A percentile compares a stretch with the other conserved stretches of the same genome.
These are phyloP conservation scores for Thripadectes ignobilis DNA, from an alignment of 2,797 vertebrate species.

Conservation along the genomic window DNA sequence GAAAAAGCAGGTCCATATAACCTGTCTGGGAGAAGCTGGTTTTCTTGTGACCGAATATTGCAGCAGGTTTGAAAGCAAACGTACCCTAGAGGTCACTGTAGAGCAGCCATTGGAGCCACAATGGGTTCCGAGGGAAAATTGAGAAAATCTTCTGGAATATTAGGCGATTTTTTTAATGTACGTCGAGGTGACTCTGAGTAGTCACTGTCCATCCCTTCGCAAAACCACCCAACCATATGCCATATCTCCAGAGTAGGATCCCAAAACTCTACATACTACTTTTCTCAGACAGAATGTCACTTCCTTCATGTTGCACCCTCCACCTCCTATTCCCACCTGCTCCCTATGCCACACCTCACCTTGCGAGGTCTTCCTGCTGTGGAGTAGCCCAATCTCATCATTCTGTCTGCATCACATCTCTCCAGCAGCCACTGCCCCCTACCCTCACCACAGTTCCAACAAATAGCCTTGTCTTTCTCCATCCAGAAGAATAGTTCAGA, in stretches of 20 bases:
- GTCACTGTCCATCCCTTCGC: background rate
- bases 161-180: background rate
- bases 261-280: background rate
- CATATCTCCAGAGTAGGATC: background rate
- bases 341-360: background rate
- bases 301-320: background rate
- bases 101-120: background rate
- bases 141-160: background rate
- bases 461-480: background rate
- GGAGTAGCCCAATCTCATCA: background rate
- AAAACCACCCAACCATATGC: background rate
- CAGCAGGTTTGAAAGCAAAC: background rate
- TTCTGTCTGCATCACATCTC: background rate
- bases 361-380: background rate
- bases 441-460: background rate
- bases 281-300: background rate
- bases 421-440: background rate
- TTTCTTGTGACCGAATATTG: background rate
- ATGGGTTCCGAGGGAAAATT: background rate
- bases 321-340: background rate
- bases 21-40: background rate
- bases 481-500: background rate
- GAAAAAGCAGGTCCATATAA: background rate
- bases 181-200: background rate
- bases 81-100: slow-evolving; percentile 5